Evolutionary conservation across 2,113 vertebrate genomes (phyloP), one percentile per base, ranked within the genome.

Genomic region (Tapirus terrestris): DNA sequence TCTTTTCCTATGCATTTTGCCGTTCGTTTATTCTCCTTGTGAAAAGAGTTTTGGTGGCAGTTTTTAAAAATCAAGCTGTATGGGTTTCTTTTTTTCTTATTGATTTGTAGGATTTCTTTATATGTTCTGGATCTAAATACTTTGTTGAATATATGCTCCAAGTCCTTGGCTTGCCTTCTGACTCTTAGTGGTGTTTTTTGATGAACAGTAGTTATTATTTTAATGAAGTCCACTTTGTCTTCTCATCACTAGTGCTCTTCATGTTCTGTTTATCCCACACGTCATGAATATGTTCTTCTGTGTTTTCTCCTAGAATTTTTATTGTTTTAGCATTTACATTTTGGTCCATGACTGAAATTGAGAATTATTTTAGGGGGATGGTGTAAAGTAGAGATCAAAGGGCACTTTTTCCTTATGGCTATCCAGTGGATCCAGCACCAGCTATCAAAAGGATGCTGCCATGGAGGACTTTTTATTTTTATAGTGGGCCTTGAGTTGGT

Each of bases 391-490:
- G 31, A 82, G 33, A 7, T 86, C 48, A 68, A 72, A 93, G 56
- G 80, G 79, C 80, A 61, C 77, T 51, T 86, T 89, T 79, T 12
- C 68, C 23, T 16, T 60, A 25, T 89, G 21, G 39, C n/a, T 90
- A 25, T 65, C 23, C 48, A 88, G 11, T 83, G 36, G 68, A 80
- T 48, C 75, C 43, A 81, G 48, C 13, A 56, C 25, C 75, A 91
- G 0, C 75, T 77, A 70, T 61, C 3, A 1, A 82, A 96, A 75
- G 67, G 67, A 94, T 51, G 60, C 60, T 76, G 17, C 60, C 51
- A 12, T 70, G 51, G n/a, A 94, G 68, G 43, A 58, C 68, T 75
- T 93, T 68, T 60, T 80, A n/a, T 79, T 79, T 96, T 84, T 89
- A 77, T n/a, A 95, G 31, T 51, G 25, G 48, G 39, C 27, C 33